A percentile compares a stretch with the other conserved stretches of the same genome.
Conservation (phyloP, 2,797 vertebrate genomes). For the Babyrousa celebensis region DNA sequence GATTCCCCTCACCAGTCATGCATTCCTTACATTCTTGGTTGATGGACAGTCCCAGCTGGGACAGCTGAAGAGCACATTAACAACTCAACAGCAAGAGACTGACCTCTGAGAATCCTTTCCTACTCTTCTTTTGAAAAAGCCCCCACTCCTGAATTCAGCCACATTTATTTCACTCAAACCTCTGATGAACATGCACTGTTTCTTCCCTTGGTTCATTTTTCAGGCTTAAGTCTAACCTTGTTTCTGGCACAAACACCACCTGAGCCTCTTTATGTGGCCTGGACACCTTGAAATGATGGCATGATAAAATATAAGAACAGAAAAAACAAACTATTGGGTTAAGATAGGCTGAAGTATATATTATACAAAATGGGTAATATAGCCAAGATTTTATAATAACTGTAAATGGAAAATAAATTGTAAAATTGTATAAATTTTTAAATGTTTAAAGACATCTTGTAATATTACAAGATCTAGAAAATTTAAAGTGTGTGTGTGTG, state of each 20-base stretch:
- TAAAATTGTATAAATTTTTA: not conserved
- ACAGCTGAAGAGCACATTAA: conserved; percentile 66
- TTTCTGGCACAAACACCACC: conserved; percentile 46
- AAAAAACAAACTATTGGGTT: not conserved
- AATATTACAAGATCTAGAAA: conserved; percentile 34
- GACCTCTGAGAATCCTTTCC: conserved; percentile 18
- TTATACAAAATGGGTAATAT: not conserved
- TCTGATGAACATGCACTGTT: not conserved
- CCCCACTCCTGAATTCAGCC: conserved; percentile 18
- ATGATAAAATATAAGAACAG: not conserved
- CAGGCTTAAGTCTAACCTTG: conserved; percentile 27
- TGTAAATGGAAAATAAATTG: not conserved
- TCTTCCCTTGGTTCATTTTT: not conserved
- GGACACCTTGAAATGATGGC: conserved; percentile 21
- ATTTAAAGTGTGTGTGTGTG: not conserved
- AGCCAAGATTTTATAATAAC: not conserved
- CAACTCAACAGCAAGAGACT: conserved; percentile 44
- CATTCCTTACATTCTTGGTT: conserved; percentile 77
- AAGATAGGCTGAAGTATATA: not conserved
- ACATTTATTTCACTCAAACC: not conserved
- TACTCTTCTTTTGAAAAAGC: conserved; percentile 22
- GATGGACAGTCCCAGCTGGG: conserved; percentile 79
- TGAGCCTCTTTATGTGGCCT: not conserved
- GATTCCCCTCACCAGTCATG: conserved; percentile 8
- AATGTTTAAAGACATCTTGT: not conserved